Percentiles rank a stretch among this genome's conserved stretches.
Evolutionary conservation across 2,797 vertebrate genomes (phyloP).

Genomic region (Urocyon cinereoargenteus): DNA sequence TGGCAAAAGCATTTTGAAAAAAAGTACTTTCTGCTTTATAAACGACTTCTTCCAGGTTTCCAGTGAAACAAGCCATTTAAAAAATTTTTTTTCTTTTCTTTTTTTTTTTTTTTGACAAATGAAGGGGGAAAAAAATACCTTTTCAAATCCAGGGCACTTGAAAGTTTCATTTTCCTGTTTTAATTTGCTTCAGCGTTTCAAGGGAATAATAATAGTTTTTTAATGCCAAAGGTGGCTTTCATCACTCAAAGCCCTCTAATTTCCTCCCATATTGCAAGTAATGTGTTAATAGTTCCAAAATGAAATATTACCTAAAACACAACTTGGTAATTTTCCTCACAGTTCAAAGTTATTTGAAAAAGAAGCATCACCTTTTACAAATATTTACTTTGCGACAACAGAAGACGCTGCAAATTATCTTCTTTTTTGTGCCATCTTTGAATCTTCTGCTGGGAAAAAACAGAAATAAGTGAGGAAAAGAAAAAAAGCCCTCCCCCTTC

Average conservation of each 20-base stretch:
- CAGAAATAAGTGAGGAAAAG: slow-evolving; percentile 39
- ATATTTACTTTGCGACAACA: slow-evolving; percentile 88
- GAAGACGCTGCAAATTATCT: slow-evolving; percentile 86
- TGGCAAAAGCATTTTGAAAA: slow-evolving; percentile 73
- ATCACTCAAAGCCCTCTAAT: slow-evolving; percentile 87
- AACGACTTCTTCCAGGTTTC: slow-evolving; percentile 79
- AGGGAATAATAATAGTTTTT: slow-evolving; percentile 83
- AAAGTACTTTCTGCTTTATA: slow-evolving; percentile 73
- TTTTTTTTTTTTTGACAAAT: slow-evolving; percentile 80
- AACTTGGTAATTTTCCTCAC: slow-evolving; percentile 88
- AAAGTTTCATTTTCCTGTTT: slow-evolving; percentile 86
- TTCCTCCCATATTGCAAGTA: slow-evolving; percentile 86
- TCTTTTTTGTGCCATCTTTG: slow-evolving; percentile 77
- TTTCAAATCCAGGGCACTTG: slow-evolving; percentile 84
- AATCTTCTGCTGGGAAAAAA: not conserved
- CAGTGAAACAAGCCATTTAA: slow-evolving; percentile 71
- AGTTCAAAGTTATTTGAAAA: slow-evolving; percentile 90
- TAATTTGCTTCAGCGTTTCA: slow-evolving; percentile 82
- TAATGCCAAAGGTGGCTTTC: slow-evolving; percentile 83
- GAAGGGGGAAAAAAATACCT: slow-evolving; percentile 81
- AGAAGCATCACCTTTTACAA: slow-evolving; percentile 87
- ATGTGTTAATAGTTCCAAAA: slow-evolving; percentile 89
- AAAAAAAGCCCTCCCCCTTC: slow-evolving; percentile 64
- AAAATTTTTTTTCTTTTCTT: slow-evolving; percentile 59
- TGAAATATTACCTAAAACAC: slow-evolving; percentile 88